These are phyloP conservation scores for Mystacornis crossleyi DNA, from an alignment of 2,113 vertebrate species.

Conservation along the genomic window DNA sequence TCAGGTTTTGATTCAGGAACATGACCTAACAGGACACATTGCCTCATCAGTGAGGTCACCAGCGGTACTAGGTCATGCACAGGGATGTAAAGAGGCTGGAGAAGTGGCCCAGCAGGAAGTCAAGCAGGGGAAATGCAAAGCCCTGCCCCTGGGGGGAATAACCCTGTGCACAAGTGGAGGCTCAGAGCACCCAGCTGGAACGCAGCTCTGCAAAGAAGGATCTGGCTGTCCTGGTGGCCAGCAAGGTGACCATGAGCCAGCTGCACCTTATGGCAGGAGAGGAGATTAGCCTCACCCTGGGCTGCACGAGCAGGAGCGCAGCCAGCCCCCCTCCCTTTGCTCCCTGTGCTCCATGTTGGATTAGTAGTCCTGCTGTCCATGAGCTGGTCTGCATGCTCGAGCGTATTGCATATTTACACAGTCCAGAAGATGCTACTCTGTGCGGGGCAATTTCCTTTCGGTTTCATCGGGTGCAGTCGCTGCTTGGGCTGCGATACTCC, in stretches of 20 bases:
- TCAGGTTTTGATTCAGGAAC: neutral
- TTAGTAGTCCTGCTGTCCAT: accelerated
- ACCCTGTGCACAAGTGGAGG: neutral
- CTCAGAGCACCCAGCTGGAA: neutral
- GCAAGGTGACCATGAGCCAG: neutral
- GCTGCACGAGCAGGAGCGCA: neutral
- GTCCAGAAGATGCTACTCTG: neutral
- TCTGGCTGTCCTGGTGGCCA: neutral
- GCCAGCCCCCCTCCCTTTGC: neutral
- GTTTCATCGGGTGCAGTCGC: neutral
- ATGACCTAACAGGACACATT: neutral
- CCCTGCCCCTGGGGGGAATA: neutral
- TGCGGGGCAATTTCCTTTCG: accelerated
- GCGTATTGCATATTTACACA: neutral
- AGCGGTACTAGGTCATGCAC: neutral
- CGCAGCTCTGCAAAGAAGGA: neutral
- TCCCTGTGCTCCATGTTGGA: neutral
- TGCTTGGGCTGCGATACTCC: neutral
- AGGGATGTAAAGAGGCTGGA: neutral
- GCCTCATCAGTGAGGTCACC: neutral
- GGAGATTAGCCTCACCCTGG: neutral
- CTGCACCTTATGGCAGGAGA: neutral
- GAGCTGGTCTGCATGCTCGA: neutral
- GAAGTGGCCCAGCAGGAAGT: neutral
- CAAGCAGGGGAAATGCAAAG: neutral